A percentile compares a stretch with the other conserved stretches of the same genome.
Evolutionary conservation across 2,888 invertebrate species (phyloP).

Genomic region (Synergus gifuensis): DNA sequence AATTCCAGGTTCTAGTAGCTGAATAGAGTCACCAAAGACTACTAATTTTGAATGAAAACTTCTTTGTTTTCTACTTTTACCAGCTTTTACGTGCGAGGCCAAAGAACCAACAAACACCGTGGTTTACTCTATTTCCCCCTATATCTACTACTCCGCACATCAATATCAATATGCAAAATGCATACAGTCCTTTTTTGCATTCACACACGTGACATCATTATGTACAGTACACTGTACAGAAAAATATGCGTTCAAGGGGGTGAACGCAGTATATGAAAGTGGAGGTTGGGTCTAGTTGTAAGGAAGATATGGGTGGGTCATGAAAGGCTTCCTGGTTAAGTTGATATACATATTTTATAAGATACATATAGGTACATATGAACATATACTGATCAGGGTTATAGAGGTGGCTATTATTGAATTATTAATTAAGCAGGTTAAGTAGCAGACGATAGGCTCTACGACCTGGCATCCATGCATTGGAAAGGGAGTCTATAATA

Average conservation of each 20-base stretch:
- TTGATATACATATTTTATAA: neutral
- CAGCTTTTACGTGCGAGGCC: no score
- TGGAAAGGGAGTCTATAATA: no score
- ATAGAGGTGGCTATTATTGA: neutral
- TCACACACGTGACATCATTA: neutral
- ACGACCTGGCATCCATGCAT: neutral
- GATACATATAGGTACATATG: no score
- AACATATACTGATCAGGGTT: neutral
- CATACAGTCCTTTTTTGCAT: neutral
- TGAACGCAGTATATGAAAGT: neutral
- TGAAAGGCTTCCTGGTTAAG: neutral
- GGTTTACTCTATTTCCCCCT: no score
- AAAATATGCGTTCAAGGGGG: neutral
- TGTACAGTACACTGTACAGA: neutral
- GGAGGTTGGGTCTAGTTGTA: neutral
- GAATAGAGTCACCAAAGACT: no score
- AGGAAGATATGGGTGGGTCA: neutral
- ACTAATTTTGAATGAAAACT: no score
- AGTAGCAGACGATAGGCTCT: neutral
- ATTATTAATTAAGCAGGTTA: neutral
- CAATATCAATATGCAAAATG: neutral
- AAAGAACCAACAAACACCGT: no score
- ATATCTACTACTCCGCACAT: neutral
- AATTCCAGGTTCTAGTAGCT: no score
- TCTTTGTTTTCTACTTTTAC: no score